Percentiles rank a stretch among this genome's conserved stretches.
These are phyloP conservation scores for Conomelus anceps DNA, from an alignment of 2,888 invertebrate species.

Conservation along the genomic window DNA sequence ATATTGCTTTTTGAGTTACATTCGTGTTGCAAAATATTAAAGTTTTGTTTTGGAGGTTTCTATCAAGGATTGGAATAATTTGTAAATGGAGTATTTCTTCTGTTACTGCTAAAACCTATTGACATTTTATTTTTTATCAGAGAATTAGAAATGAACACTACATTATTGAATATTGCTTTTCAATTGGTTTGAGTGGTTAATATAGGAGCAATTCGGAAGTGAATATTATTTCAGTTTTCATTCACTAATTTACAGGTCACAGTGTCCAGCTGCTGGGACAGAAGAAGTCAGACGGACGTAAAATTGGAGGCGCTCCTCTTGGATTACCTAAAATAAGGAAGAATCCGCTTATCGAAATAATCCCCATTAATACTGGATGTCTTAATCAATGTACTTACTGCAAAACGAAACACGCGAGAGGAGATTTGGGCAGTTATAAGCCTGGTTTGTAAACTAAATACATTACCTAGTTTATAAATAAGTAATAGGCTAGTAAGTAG, in stretches of 20 bases:
- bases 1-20: no score
- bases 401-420: slow-evolving; percentile 95
- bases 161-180: not conserved
- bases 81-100: no score
- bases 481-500: no score
- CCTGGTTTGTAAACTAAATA: slow-evolving; percentile 50
- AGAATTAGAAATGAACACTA: no score
- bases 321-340: slow-evolving; percentile 88
- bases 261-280: slow-evolving; percentile 71
- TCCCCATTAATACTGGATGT: slow-evolving; percentile 93
- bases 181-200: not conserved
- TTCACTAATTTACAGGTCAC: slow-evolving; percentile 49
- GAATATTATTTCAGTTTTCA: not conserved
- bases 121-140: no score
- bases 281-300: slow-evolving; percentile 70
- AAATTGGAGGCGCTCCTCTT: slow-evolving; percentile 80
- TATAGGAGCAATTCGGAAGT: not conserved
- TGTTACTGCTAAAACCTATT: no score
- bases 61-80: no score
- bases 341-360: slow-evolving; percentile 95
- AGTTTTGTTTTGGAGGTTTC: no score
- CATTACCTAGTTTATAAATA: no score
- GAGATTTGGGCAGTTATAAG: slow-evolving; percentile 90
- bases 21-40: no score
- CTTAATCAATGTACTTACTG: slow-evolving; percentile 98